phyloP scores from a whole-genome alignment of 2,888 invertebrate genomes.

The Anaspis maculata region DNA sequence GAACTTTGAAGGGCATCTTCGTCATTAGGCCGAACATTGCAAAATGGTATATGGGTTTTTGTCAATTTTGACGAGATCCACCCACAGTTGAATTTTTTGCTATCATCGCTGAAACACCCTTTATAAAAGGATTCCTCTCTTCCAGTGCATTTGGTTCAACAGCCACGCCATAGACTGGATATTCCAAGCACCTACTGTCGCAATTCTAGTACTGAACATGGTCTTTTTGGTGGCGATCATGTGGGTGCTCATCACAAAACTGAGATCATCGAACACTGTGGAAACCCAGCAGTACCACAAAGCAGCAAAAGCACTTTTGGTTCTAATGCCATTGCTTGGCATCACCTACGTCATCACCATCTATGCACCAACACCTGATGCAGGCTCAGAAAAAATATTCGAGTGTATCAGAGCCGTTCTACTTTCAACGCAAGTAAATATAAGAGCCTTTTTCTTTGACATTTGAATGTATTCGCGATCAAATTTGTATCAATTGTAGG shows the following conservation, averaged over 20 bases:
- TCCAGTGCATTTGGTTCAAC: conserved; percentile 70
- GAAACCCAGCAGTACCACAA: conserved; percentile 88
- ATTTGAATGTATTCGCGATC: background rate
- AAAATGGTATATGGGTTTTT: too few relatives aligned
- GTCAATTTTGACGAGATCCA: too few relatives aligned
- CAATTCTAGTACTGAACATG: conserved; percentile 73
- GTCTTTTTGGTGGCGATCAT: conserved; percentile 77
- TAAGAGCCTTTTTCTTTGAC: background rate
- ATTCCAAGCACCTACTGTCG: conserved; percentile 74
- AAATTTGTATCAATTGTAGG: conserved; percentile 46
- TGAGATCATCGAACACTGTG: conserved; percentile 80
- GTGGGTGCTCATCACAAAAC: conserved; percentile 90
- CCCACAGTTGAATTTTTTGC: too few relatives aligned
- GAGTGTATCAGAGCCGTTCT: conserved; percentile 72
- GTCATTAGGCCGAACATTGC: too few relatives aligned
- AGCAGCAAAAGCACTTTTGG: conserved; percentile 83
- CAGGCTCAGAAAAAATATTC: conserved; percentile 66
- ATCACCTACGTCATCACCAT: conserved; percentile 84
- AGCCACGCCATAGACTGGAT: conserved; percentile 79
- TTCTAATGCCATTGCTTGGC: conserved; percentile 87
- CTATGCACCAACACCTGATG: conserved; percentile 72
- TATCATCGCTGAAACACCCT: too few relatives aligned
- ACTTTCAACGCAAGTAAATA: conserved; percentile 78
- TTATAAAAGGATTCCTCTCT: too few relatives aligned
- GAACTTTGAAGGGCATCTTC: too few relatives aligned